Base-by-base conservation (phyloP, 2,797 vertebrate genomes). In the Cuniculus paca region DNA sequence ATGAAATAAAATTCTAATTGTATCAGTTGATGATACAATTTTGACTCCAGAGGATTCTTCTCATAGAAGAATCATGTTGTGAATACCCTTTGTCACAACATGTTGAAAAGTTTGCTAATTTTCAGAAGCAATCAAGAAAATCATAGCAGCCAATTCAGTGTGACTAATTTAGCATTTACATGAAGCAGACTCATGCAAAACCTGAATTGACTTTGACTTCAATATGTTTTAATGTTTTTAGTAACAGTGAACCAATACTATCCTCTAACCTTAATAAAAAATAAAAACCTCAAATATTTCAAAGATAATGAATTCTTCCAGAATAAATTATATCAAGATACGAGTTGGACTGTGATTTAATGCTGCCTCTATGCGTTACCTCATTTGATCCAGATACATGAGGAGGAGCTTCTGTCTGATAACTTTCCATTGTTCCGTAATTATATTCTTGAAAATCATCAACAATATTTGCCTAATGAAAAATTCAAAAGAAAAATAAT, bases 361-460 rank as follows among this genome's bases (percentile, higher is more conserved):
- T 60, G 28, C 36, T 81, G 50, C 89, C 11, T 48, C 6, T 13
- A 9, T 39, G 28, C 52, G 77, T 98, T 99, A 99, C 99, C 99
- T 99, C 99, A n/a, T 99, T 98, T 75, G 99, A 97, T 99, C 99
- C 99, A 45, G 98, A 98, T 48, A 99, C 98, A 98, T 97, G 98
- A 97, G 97, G 98, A 56, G 99, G 99, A 97, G 99, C 98, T 98
- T 99, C 99, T 98, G 99, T 99, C 94, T 99, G 99, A 96, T 99
- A 98, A 97, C 97, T 98, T 97, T 98, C 99, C 98, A 99, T 96
- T 96, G 99, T 99, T 98, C 99, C 99, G 97, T 99, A 99, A 98
- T 99, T 99, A 98, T 99, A 99, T 97, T 99, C 99, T 98, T 99
- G 99, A 98, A 98, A 99, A 95, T 98, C 98, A 93, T 99, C 99